A percentile compares a stretch with the other conserved stretches of the same genome.
These are phyloP conservation scores for Scrobipalpa atriplicella DNA, from an alignment of 2,888 invertebrate genomes.

Conservation along the genomic window DNA sequence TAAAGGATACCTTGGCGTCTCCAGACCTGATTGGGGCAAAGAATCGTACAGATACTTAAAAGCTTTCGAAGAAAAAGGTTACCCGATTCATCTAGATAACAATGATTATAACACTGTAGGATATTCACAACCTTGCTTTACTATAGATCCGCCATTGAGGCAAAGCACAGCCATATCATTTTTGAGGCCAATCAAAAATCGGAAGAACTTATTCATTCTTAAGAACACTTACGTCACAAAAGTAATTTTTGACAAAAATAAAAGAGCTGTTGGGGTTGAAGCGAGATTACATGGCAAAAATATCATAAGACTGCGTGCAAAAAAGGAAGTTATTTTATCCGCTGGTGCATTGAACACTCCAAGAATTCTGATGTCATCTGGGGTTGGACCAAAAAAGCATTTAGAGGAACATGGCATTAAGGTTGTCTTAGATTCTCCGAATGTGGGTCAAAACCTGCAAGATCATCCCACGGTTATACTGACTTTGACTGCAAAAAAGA, in stretches of 20 bases:
- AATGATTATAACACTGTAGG: conserved; percentile 86
- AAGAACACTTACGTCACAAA: conserved; percentile 82
- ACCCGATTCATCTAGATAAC: conserved; percentile 81
- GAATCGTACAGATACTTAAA: conserved; percentile 83
- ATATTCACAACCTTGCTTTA: conserved; percentile 85
- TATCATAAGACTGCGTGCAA: conserved; percentile 71
- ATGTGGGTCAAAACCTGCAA: conserved; percentile 89
- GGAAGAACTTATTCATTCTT: conserved; percentile 85
- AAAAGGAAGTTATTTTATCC: conserved; percentile 88
- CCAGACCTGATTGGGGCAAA: conserved; percentile 82
- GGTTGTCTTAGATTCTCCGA: no score
- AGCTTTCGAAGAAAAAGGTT: conserved; percentile 85
- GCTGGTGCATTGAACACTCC: conserved; percentile 92
- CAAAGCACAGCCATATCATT: conserved; percentile 89
- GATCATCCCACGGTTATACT: conserved; percentile 83
- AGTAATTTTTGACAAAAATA: conserved; percentile 77
- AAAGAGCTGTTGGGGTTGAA: conserved; percentile 82
- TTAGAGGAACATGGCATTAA: conserved; percentile 82
- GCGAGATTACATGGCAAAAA: conserved; percentile 76
- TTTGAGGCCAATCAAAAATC: conserved; percentile 80
- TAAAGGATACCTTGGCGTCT: conserved; percentile 84
- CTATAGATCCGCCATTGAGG: conserved; percentile 86
- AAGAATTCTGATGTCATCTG: conserved; percentile 91
- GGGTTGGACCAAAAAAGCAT: conserved; percentile 86
- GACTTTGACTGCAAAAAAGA: conserved; percentile 43